phyloP scores from a whole-genome alignment of 1,140 invertebrate species.

The Nixonia krombeini region DNA sequence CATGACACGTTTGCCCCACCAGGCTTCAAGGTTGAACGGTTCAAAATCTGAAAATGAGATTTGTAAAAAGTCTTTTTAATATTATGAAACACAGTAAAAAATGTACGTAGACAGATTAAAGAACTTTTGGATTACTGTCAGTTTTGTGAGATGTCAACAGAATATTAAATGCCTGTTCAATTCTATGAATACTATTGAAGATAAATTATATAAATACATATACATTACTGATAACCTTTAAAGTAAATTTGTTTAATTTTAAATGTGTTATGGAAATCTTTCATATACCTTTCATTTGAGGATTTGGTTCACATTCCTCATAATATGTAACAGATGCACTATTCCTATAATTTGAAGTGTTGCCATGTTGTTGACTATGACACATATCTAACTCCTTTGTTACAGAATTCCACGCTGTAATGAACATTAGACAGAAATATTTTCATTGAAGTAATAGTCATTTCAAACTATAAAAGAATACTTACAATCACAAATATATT shows the following conservation, averaged over 20 bases:
- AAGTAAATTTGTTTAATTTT: conserved; percentile 10
- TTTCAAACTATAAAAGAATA: conserved; percentile 9
- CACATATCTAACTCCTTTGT: conserved; percentile 66
- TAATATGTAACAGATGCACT: conserved; percentile 69
- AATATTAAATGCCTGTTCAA: no score
- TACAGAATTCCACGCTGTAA: conserved; percentile 69
- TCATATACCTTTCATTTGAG: conserved; percentile 69
- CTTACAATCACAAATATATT: conserved; percentile 72
- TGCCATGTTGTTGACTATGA: conserved; percentile 59
- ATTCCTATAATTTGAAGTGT: conserved; percentile 63
- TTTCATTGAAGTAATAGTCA: conserved; percentile 10
- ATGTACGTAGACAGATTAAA: no score
- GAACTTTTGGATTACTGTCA: no score
- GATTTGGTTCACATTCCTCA: conserved; percentile 68
- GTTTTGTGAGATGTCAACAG: no score
- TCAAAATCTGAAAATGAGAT: conserved; percentile 73
- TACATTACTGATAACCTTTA: no score
- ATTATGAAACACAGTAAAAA: conserved; percentile 9
- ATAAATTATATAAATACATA: background rate
- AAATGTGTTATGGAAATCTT: no score
- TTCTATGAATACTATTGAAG: no score
- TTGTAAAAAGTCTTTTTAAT: no score
- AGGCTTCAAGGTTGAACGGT: conserved; percentile 76
- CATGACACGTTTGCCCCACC: conserved; percentile 74
- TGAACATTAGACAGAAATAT: no score